Evolutionary conservation across 2,888 invertebrate genomes (phyloP), one percentile per base, ranked within the genome.

Genomic region (Epirrita christyi): DNA sequence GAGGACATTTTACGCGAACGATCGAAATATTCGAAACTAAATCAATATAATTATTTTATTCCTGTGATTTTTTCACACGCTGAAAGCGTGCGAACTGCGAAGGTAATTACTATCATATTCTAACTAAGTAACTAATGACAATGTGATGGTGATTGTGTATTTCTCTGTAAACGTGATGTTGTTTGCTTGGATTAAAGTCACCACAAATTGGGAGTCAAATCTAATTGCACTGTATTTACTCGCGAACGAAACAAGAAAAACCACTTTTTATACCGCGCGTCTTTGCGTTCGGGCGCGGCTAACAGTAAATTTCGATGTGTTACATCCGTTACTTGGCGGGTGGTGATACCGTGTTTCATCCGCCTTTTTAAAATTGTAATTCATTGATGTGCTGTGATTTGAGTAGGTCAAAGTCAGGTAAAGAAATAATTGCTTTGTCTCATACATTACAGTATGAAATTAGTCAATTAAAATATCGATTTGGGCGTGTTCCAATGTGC

Each of bases 291-390:
- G 70, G 72, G 63, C 70, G 71, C 67, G 68, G 54, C 59, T 81
- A 85, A 85, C 84, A 79, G 83, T 85, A 80, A 76, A 80, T 68
- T 63, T 70, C 64, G 67, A 79, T 80, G 80, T 82, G 78, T 73
- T 77, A 82, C 79, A 73, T 80, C 88, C 85, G 86, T 81, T 85
- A 79, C 75, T 73, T 66, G 55, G 82, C 73, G 82, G 83, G 84
- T 75, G 84, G 72, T 67, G 71, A 56, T 58, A 34, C 42, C 53
- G 54, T 29, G 48, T 56, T 55, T 53, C 50, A 32, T 6, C 40
- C 51, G 52, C 34, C 48, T 56, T 53, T 55, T 54, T 32, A 21
- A 37, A 47, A 44, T 52, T 37, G 21, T 40, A 15, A 38, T 44
- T 55, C 13, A 28, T 42, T 57, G n/a, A 47, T 46, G 43, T 43